Base-by-base conservation (phyloP, 1,140 invertebrate genomes). In the Plutomurus gul region DNA sequence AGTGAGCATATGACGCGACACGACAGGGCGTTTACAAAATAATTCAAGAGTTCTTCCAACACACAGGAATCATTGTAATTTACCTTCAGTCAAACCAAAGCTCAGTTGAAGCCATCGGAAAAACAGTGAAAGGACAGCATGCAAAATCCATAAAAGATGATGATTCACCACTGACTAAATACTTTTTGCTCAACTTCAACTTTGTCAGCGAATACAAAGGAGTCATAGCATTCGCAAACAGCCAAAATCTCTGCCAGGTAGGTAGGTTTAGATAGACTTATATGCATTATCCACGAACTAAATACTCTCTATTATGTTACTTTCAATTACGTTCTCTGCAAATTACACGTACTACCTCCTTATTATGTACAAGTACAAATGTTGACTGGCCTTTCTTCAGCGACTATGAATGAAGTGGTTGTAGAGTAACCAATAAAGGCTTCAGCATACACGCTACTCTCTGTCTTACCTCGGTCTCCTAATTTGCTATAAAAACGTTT, bases 111-210 rank as follows among this genome's bases (percentile, higher is more conserved):
- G n/a, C n/a, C n/a, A 70, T 30, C 60, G 27, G 25, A 46, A 75
- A 51, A 75, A 49, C 43, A 72, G 47, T 75, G 73, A 75, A 75
- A 75, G 73, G 30, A 43, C 46, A 47, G 73, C 73, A 75, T 75
- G 40, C 36, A 36, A 30, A 46, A 49, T 47, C 30, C 43, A 75
- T 49, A 33, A 75, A 75, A 75, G 73, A 46, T 75, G 73, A 75
- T 75, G 73, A 75, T 49, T 75, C 73, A 75, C 46, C 73, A 49
- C 49, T 46, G 73, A 75, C 49, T 49, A 20, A 25, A 22, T 22
- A 40, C 6, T 65, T 72, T 40, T 72, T 72, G 70, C 22, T 72
- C 39, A 18, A 37, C 20, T 22, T 40, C 8, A 27, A 72, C 37
- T 72, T 20, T 30, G 8, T 16, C 3, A 33, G 1, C 4, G 10